Base-by-base conservation (phyloP, 2,888 invertebrate species). In the Desoria tigrina region DNA sequence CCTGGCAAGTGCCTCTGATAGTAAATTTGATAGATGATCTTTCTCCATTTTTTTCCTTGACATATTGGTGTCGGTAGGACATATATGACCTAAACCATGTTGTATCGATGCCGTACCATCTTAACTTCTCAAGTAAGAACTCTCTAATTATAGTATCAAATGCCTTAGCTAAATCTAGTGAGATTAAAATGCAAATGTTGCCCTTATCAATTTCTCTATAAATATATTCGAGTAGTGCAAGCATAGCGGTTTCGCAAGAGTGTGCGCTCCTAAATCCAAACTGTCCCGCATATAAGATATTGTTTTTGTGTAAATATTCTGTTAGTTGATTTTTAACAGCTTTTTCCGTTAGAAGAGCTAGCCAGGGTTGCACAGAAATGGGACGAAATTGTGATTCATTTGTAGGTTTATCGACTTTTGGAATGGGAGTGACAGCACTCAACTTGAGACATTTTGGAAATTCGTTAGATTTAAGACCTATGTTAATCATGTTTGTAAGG, bases 241-340 rank as follows among this genome's bases (percentile, higher is more conserved):
- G n/a, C 45, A 45, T 45, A 6, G 45, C 45, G n/a, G 4, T 45
- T 16, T 45, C 45, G n/a, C 45, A 45, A 6, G 45, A 45, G n/a
- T 45, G 45, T 4, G 16, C 21, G 6, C 16, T 45, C 16, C 45
- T 6, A 16, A 45, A 45, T 9, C 45, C 45, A 16, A 45, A 45
- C n/a, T 45, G 45, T 6, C n/a, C n/a, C n/a, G 6, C 16, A 45
- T 18, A 45, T 9, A 45, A 45, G 16, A 45, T 45, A 45, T 45
- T 16, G n/a, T 45, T 45, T 3, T 16, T 6, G 6, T 45, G 4
- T 6, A 45, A 6, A 21, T 45, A 45, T 16, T 45, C 6, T 4
- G 16, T 16, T 6, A 45, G 21, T 45, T 45, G 45, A 18, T 45
- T 16, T 6, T 45, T 6, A 21, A 16, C 45, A 45, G 4, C 4